These are phyloP conservation scores for Polyploca ridens DNA, from an alignment of 2,888 invertebrate species.

Conservation along the genomic window DNA sequence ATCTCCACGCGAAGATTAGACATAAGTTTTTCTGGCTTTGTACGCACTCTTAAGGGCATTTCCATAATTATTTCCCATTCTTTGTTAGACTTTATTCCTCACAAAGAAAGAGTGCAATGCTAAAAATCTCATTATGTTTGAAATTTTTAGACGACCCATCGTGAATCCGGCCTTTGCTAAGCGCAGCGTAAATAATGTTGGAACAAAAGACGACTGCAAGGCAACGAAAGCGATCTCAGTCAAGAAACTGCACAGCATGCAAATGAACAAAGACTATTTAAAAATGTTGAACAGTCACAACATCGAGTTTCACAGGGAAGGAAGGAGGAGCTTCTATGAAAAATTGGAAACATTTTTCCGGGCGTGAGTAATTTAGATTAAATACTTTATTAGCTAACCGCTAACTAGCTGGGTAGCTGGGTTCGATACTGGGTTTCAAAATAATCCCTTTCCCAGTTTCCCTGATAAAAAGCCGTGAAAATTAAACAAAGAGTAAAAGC, in stretches of 20 bases:
- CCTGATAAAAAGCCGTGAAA: too few species aligned
- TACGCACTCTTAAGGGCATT: not conserved
- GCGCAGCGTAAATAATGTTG: conserved; percentile 58
- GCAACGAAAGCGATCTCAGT: conserved; percentile 33
- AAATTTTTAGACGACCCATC: conserved; percentile 61
- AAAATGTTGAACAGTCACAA: conserved; percentile 54
- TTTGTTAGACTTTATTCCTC: not conserved
- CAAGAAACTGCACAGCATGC: conserved; percentile 65
- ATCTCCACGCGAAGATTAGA: too few species aligned
- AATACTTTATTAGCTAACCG: too few species aligned
- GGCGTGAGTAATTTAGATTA: conserved; percentile 79
- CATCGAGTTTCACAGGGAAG: conserved; percentile 84
- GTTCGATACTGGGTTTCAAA: not conserved
- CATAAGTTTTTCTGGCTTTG: too few species aligned
- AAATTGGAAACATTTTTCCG: conserved; percentile 86
- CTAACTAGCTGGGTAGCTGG: conserved; percentile 27
- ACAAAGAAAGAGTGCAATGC: not conserved
- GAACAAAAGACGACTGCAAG: conserved; percentile 21
- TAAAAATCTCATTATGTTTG: conserved; percentile 16
- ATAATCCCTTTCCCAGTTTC: too few species aligned
- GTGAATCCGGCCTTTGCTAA: conserved; percentile 79
- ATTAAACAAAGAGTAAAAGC: conserved; percentile 8
- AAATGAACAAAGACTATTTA: conserved; percentile 51
- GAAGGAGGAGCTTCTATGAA: conserved; percentile 85
- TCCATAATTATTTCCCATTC: not conserved